A percentile compares a stretch with the other conserved stretches of the same genome.
Conservation (phyloP, 2,113 vertebrate species). For the Rhipidura dahli region DNA sequence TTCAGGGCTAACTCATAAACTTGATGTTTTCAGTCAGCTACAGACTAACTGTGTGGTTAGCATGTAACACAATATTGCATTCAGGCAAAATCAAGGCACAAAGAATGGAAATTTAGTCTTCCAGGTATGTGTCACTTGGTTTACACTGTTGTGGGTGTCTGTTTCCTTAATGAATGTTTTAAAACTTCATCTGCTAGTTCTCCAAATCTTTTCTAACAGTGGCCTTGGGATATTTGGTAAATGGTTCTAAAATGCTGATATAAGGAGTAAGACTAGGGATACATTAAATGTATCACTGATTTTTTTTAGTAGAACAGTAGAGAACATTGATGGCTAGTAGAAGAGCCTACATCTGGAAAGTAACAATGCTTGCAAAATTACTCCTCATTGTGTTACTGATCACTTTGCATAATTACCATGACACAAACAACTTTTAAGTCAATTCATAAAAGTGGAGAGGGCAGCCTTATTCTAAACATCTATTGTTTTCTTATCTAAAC, state of each 20-base stretch:
- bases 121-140: background rate
- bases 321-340: background rate
- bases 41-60: background rate
- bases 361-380: background rate
- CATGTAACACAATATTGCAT: rapidly evolving
- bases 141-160: background rate
- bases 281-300: background rate
- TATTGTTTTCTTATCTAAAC: background rate
- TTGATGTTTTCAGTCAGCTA: background rate
- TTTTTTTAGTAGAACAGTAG: background rate
- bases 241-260: background rate
- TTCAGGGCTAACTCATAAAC: background rate
- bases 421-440: background rate
- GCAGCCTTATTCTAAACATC: background rate
- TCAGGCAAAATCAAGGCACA: background rate
- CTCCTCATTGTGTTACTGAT: background rate
- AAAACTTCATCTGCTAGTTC: background rate
- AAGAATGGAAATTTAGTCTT: background rate
- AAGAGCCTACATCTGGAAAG: background rate
- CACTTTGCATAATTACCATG: background rate
- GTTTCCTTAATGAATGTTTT: background rate
- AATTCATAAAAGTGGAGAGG: background rate
- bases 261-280: background rate
- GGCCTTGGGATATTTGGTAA: background rate
- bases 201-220: background rate